These are phyloP conservation scores for Aphelinus certus DNA, from an alignment of 1,140 invertebrate species.

Conservation along the genomic window DNA sequence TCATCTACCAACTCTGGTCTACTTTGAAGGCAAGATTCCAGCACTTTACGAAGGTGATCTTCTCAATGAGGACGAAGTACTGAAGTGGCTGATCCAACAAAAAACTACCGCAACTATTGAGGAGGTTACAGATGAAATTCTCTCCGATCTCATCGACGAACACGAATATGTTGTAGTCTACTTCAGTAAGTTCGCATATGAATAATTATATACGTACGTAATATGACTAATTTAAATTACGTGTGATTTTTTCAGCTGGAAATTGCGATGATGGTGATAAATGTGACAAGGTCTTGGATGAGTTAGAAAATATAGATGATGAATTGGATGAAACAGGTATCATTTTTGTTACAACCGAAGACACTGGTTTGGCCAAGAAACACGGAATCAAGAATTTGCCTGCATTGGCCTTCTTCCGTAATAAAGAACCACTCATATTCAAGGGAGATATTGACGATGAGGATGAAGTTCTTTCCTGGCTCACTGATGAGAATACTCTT, in stretches of 20 bases:
- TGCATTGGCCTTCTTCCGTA: conserved; percentile 92
- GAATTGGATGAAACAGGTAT: conserved; percentile 93
- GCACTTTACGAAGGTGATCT: conserved; percentile 91
- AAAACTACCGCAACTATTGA: conserved; percentile 92
- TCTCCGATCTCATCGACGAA: conserved; percentile 86
- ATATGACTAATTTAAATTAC: not conserved
- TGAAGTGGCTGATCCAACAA: conserved; percentile 90
- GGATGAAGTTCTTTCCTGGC: conserved; percentile 89
- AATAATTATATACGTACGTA: not conserved
- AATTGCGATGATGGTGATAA: conserved; percentile 75
- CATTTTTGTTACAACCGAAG: conserved; percentile 95
- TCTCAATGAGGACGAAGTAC: conserved; percentile 90
- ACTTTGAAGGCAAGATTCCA: conserved; percentile 92
- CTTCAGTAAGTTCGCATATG: conserved; percentile 76
- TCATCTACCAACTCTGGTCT: conserved; percentile 86
- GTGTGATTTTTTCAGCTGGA: conserved; percentile 71
- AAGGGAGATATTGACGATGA: conserved; percentile 89
- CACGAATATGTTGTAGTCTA: conserved; percentile 95
- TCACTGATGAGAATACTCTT: conserved; percentile 90
- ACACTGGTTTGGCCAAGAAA: conserved; percentile 93
- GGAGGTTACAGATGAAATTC: conserved; percentile 93
- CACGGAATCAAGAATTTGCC: conserved; percentile 95
- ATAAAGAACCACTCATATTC: conserved; percentile 92
- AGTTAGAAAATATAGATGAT: conserved; percentile 94
- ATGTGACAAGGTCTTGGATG: conserved; percentile 89